Conservation (phyloP, 2,797 vertebrate species). For the Simalia tracyae region DNA sequence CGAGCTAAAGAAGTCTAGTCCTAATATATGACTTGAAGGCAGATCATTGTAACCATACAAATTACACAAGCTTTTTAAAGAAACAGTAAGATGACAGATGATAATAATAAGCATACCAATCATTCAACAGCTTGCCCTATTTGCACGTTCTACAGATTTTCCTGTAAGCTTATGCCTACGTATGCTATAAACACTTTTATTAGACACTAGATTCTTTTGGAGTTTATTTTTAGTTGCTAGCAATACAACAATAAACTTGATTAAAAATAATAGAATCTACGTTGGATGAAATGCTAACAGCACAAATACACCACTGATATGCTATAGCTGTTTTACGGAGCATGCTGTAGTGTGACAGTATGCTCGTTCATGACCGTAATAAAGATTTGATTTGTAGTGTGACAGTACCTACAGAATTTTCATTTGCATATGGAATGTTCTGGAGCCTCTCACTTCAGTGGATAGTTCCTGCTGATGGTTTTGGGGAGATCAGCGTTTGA, state of each 20-base stretch:
- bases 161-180: not conserved
- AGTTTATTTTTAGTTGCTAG: not conserved
- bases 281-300: not conserved
- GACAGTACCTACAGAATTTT: not conserved
- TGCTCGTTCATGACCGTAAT: not conserved
- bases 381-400: not conserved
- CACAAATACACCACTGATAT: not conserved
- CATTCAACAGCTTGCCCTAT: not conserved
- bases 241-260: slow-evolving; percentile 9
- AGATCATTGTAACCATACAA: not conserved
- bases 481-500: not conserved
- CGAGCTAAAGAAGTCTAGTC: not conserved
- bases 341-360: not conserved
- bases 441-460: not conserved
- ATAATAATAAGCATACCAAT: not conserved
- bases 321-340: slow-evolving; percentile 1
- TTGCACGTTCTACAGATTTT: not conserved
- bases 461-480: not conserved
- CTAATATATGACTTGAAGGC: not conserved
- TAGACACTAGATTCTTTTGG: not conserved
- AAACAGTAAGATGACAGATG: not conserved
- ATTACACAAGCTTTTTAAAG: not conserved
- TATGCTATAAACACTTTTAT: not conserved
- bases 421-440: not conserved
- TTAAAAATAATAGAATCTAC: slow-evolving; percentile 10